Evolutionary conservation across 92 coral and sea anemone genomes (phyloP).

Genomic region (Micromussa lordhowensis): DNA sequence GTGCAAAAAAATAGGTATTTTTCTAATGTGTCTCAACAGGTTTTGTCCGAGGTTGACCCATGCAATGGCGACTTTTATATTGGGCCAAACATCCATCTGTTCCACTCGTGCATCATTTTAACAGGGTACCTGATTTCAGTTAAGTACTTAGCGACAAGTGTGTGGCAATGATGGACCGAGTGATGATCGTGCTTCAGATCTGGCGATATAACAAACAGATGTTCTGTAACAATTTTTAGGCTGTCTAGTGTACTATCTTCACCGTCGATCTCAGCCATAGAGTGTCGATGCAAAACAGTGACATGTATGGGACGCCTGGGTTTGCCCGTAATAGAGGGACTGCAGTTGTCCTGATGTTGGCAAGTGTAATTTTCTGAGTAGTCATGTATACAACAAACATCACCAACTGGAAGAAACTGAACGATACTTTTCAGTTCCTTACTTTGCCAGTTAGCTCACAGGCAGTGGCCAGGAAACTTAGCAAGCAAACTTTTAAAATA

Average conservation of each 20-base stretch:
- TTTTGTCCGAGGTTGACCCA: no score
- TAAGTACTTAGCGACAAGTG: no score
- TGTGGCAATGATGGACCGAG: neutral
- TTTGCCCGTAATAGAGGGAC: constrained; percentile 40
- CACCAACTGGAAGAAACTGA: no score
- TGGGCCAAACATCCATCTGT: constrained; percentile 67
- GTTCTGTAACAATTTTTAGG: constrained; percentile 14
- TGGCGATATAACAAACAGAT: constrained; percentile 23
- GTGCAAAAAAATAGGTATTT: no score
- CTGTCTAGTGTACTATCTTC: neutral
- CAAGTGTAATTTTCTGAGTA: constrained; percentile 37
- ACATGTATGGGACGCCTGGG: constrained; percentile 44
- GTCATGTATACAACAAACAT: constrained; percentile 19
- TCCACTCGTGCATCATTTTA: constrained; percentile 57
- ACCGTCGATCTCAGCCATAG: neutral
- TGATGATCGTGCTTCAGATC: constrained; percentile 28
- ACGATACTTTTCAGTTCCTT: no score
- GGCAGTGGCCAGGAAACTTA: no score
- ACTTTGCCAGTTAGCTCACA: no score
- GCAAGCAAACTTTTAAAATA: no score
- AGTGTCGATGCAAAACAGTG: constrained; percentile 11
- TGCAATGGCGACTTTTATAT: constrained; percentile 65
- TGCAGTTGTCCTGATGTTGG: constrained; percentile 31
- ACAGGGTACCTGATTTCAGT: constrained; percentile 33
- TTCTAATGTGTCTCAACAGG: no score